phyloP scores from a whole-genome alignment of 2,888 invertebrate species.

The Ecdyonurus torrentis region DNA sequence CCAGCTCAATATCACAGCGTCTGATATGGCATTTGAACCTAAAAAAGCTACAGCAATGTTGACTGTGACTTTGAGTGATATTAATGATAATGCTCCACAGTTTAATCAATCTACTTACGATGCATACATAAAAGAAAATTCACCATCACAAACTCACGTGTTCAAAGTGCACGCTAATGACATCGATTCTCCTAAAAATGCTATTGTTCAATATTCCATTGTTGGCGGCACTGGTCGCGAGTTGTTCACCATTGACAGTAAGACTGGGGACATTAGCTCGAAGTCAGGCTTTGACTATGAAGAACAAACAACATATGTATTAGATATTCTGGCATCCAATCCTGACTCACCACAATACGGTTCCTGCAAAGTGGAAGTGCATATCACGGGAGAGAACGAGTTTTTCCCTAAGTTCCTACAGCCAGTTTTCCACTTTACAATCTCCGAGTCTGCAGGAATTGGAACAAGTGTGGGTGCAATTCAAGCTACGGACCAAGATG shows the following conservation, averaged over 20 bases:
- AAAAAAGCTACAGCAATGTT: conserved; percentile 60
- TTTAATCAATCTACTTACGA: conserved; percentile 65
- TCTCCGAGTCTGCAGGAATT: conserved; percentile 78
- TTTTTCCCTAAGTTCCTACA: conserved; percentile 76
- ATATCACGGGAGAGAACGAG: conserved; percentile 75
- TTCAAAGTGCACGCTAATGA: conserved; percentile 62
- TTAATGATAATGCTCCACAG: conserved; percentile 81
- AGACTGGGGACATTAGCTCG: conserved; percentile 59
- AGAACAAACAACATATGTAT: conserved; percentile 51
- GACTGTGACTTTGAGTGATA: conserved; percentile 74
- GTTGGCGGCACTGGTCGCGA: conserved; percentile 56
- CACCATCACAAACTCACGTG: conserved; percentile 54
- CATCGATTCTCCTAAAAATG: conserved; percentile 74
- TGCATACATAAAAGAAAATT: conserved; percentile 69
- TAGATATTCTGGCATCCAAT: conserved; percentile 71
- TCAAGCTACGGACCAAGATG: conserved; percentile 78
- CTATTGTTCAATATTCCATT: conserved; percentile 68
- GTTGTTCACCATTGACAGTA: conserved; percentile 57
- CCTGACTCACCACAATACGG: conserved; percentile 70
- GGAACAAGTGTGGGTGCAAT: conserved; percentile 72
- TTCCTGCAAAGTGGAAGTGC: conserved; percentile 50
- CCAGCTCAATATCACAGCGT: conserved; percentile 70
- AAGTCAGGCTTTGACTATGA: conserved; percentile 75
- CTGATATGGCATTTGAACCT: conserved; percentile 68
- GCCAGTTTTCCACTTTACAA: conserved; percentile 80